Evolutionary conservation across 2,888 invertebrate species (phyloP).

Genomic region (Agrilus mali): DNA sequence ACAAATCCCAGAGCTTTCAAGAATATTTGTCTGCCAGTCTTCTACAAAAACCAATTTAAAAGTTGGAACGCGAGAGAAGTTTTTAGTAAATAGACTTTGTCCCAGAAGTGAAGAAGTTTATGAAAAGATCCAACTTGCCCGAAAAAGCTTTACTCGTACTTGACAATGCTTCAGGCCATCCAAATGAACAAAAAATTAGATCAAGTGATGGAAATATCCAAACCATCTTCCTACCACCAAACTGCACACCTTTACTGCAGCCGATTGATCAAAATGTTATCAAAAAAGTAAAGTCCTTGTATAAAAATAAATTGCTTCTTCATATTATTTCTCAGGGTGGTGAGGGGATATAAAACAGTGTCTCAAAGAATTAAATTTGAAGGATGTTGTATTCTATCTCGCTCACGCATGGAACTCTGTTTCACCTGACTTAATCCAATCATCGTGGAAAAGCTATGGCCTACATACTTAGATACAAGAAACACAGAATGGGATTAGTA

Average conservation of each 20-base stretch:
- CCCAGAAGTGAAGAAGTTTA: neutral
- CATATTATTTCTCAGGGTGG: neutral
- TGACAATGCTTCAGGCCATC: neutral
- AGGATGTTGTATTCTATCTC: no score
- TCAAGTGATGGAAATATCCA: neutral
- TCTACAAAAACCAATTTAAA: neutral
- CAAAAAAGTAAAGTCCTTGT: neutral
- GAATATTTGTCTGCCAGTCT: no score
- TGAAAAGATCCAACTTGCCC: neutral
- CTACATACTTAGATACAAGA: no score
- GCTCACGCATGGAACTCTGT: no score
- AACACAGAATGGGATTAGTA: no score
- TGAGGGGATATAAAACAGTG: no score
- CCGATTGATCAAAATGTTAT: conserved; percentile 2
- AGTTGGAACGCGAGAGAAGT: neutral
- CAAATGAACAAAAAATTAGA: neutral
- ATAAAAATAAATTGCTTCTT: neutral
- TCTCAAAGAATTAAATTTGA: no score
- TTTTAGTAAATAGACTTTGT: neutral
- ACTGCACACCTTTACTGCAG: conserved; percentile 1
- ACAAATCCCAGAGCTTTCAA: neutral
- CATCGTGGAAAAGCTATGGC: no score
- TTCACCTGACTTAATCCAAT: no score
- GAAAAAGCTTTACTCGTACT: neutral
- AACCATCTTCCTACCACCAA: neutral